phyloP scores from a whole-genome alignment of 2,888 invertebrate genomes.

The Cephus runcator region DNA sequence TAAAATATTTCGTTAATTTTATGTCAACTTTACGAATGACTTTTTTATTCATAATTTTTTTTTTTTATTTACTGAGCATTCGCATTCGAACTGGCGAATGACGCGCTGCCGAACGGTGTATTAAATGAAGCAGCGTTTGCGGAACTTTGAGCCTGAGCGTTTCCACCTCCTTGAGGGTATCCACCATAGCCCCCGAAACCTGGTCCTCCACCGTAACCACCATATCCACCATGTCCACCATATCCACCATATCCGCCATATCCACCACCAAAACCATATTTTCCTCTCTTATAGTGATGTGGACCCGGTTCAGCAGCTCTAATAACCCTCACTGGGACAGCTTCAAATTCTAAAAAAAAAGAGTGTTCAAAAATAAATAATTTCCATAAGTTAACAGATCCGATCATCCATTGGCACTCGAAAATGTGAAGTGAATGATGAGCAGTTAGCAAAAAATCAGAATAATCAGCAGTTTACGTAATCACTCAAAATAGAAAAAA shows the following conservation, averaged over 20 bases:
- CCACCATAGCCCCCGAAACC: constrained; percentile 38
- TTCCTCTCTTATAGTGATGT: not conserved
- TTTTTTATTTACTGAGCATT: constrained; percentile 32
- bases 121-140: constrained; percentile 37
- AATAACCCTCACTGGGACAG: not conserved
- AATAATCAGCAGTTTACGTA: not conserved
- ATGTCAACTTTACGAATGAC: not conserved
- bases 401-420: not conserved
- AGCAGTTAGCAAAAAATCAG: not conserved
- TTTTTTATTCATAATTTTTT: not conserved
- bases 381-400: not conserved
- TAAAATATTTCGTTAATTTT: not conserved
- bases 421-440: not conserved
- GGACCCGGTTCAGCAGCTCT: not conserved
- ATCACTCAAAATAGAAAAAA: not conserved
- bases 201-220: constrained; percentile 14
- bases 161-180: constrained; percentile 43
- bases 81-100: constrained; percentile 33
- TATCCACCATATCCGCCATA: constrained; percentile 12
- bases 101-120: constrained; percentile 39
- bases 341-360: not conserved
- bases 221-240: constrained; percentile 5
- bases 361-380: not conserved
- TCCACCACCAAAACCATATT: constrained; percentile 8
- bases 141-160: constrained; percentile 21